These are phyloP conservation scores for Phaenicophaeus curvirostris DNA, from an alignment of 2,797 vertebrate genomes.

Conservation along the genomic window DNA sequence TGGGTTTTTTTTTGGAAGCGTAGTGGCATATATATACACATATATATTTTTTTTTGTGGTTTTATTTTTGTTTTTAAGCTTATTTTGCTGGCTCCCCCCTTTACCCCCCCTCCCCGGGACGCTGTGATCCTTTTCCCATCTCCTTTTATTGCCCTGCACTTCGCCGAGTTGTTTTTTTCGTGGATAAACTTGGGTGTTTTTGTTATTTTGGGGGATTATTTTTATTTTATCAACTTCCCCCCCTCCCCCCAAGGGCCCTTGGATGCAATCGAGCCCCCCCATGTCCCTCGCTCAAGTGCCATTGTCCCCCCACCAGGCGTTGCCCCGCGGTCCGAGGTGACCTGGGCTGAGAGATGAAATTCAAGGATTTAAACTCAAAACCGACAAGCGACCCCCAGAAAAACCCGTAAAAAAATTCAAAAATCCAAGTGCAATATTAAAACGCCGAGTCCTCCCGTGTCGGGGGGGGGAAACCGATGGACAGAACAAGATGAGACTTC, in stretches of 20 bases:
- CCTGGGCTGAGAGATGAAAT: too few species aligned
- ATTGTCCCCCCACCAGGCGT: too few species aligned
- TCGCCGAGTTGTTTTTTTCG: background rate
- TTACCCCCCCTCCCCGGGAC: background rate
- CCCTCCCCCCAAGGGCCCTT: background rate
- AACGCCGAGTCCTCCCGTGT: too few species aligned
- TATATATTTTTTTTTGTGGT: background rate
- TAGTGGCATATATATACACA: background rate
- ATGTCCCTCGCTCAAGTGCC: conserved; percentile 56
- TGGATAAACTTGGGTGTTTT: too few species aligned
- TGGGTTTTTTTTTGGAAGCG: background rate
- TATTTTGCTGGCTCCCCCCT: background rate
- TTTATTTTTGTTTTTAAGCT: background rate
- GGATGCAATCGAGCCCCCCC: background rate
- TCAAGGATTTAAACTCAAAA: too few species aligned
- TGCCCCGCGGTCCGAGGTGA: conserved; percentile 40
- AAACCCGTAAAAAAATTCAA: too few species aligned
- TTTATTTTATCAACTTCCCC: background rate
- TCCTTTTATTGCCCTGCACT: background rate
- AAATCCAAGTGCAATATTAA: conserved; percentile 72
- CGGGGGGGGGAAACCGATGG: too few species aligned
- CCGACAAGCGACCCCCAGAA: too few species aligned
- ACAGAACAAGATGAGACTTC: too few species aligned
- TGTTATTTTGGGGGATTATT: background rate
- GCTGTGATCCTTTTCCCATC: background rate